phyloP scores from a whole-genome alignment of 2,113 vertebrate species.

The Eudyptes chrysolophus region DNA sequence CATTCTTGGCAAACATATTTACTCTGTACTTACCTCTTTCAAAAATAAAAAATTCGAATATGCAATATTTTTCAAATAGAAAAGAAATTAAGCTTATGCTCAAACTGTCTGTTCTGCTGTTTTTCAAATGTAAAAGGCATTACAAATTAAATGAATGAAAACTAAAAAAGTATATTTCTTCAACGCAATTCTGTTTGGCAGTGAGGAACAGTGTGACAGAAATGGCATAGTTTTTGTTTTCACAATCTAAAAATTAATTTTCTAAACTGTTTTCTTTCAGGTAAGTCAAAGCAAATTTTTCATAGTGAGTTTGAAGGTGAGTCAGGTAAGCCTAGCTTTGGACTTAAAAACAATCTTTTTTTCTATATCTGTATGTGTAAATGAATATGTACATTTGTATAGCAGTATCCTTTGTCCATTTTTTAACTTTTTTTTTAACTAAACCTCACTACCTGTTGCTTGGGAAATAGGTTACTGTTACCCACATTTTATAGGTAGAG shows the following conservation, averaged over 20 bases:
- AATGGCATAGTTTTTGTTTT: neutral
- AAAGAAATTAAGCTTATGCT: neutral
- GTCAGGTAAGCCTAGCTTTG: constrained; percentile 32
- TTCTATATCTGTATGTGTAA: neutral
- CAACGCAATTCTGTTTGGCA: neutral
- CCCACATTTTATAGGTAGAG: neutral
- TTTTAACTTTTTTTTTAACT: neutral
- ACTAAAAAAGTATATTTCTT: neutral
- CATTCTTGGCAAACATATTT: neutral
- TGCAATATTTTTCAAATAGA: neutral
- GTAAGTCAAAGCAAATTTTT: constrained; percentile 49
- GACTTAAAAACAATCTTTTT: neutral
- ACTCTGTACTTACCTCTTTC: neutral
- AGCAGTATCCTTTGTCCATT: neutral
- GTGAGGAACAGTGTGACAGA: neutral
- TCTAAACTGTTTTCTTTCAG: constrained; percentile 42
- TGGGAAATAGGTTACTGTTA: neutral
- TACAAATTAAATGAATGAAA: neutral
- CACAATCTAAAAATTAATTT: neutral
- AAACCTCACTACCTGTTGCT: neutral
- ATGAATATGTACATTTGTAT: neutral
- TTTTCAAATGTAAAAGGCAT: neutral
- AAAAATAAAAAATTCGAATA: neutral
- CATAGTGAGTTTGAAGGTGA: neutral
- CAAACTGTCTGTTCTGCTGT: neutral